Evolutionary conservation across 2,113 vertebrate species (phyloP).

Genomic region (Coptodon bakossiorum): DNA sequence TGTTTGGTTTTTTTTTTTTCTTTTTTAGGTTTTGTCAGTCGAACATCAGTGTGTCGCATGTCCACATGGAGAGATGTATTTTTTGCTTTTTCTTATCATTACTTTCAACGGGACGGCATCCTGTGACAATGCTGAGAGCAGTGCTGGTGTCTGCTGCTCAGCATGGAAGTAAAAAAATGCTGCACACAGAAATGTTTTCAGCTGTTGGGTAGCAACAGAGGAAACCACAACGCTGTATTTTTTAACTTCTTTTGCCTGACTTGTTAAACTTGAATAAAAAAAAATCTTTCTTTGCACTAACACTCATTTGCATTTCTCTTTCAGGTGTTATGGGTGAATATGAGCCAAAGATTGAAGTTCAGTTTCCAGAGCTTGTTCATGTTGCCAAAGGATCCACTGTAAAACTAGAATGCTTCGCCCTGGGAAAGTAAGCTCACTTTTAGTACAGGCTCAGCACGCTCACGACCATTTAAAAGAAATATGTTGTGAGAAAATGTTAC

Average conservation of each 20-base stretch:
- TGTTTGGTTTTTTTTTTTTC: not conserved
- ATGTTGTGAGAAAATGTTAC: not conserved
- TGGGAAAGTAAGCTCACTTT: conserved; percentile 91
- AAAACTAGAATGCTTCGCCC: conserved; percentile 93
- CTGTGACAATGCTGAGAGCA: conserved; percentile 4
- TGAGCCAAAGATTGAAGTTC: conserved; percentile 98
- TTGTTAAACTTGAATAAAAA: not conserved
- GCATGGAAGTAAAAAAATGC: not conserved
- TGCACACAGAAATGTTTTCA: not conserved
- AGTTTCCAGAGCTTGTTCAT: conserved; percentile 89
- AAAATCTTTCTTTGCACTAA: not conserved
- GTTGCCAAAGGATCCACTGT: conserved; percentile 88
- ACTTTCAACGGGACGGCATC: not conserved
- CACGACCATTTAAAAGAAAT: not conserved
- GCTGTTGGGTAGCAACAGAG: not conserved
- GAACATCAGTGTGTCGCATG: not conserved
- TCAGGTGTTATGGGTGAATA: conserved; percentile 99
- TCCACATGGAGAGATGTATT: conserved; percentile 3
- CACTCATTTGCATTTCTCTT: conserved; percentile 24
- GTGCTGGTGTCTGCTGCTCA: not conserved
- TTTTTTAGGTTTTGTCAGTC: not conserved
- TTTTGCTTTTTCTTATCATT: conserved; percentile 6
- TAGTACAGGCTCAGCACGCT: not conserved
- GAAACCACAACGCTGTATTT: not conserved
- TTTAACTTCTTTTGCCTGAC: not conserved